Percentiles rank a stretch among this genome's conserved stretches.
Conservation (phyloP, 1,140 invertebrate genomes). For the Listronotus bonariensis region DNA sequence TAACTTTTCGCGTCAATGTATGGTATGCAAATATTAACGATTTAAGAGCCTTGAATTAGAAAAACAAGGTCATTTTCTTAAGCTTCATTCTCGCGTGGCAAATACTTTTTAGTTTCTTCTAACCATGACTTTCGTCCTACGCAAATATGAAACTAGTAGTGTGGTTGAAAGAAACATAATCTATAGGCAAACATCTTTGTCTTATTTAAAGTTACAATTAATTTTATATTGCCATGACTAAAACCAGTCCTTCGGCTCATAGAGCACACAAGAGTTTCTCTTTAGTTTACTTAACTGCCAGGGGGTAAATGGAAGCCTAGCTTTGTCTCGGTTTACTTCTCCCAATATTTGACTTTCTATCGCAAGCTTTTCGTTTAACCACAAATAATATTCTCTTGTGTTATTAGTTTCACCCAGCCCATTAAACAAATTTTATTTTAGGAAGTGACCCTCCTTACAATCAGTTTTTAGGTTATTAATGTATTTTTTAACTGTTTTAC, state of each 20-base stretch:
- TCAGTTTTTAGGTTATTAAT: no score
- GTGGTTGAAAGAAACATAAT: slow-evolving; percentile 12
- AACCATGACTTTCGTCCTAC: no score
- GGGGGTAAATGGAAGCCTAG: slow-evolving; percentile 25
- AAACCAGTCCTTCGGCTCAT: slow-evolving; percentile 23
- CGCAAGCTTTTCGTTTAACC: slow-evolving; percentile 29
- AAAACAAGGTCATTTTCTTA: no score
- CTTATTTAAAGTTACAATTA: slow-evolving; percentile 31
- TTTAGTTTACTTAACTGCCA: slow-evolving; percentile 33
- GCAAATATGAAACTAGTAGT: slow-evolving; percentile 6
- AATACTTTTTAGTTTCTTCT: no score
- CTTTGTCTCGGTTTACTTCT: slow-evolving; percentile 34
- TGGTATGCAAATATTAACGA: no score
- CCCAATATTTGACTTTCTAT: slow-evolving; percentile 38
- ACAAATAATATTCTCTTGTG: slow-evolving; percentile 29
- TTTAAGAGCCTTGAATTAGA: no score
- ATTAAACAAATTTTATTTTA: background rate
- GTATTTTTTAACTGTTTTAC: no score
- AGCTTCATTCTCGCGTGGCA: no score
- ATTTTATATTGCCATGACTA: slow-evolving; percentile 33
- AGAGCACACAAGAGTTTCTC: slow-evolving; percentile 32
- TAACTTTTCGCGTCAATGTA: no score
- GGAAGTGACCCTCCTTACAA: no score
- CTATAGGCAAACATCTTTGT: slow-evolving; percentile 4
- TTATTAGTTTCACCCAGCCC: slow-evolving; percentile 4